Conservation (phyloP, 1,140 invertebrate species). For the Drosophila jambulina region DNA sequence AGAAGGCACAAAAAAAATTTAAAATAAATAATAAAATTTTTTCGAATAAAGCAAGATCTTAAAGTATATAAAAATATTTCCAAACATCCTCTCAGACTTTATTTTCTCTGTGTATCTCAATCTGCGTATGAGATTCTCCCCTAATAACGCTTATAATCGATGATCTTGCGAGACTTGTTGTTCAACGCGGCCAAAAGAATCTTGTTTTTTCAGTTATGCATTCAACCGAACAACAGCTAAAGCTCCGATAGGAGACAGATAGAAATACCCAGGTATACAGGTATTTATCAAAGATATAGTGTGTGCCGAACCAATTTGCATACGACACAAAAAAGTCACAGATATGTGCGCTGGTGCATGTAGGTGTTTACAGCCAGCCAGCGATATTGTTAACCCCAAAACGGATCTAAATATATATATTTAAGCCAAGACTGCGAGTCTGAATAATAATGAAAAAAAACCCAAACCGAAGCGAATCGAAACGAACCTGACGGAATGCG, state of each 20-base stretch:
- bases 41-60: not conserved
- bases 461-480: not conserved
- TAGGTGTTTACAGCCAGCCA: slow-evolving; percentile 43
- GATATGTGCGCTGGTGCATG: slow-evolving; percentile 1
- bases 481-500: slow-evolving; percentile 15
- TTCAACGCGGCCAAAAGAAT: slow-evolving; percentile 63
- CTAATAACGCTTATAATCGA: slow-evolving; percentile 75
- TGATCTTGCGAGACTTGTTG: slow-evolving; percentile 77
- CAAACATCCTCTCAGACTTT: not conserved
- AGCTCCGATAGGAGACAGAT: not conserved
- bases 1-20: not conserved
- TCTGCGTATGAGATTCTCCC: slow-evolving; percentile 50
- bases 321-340: slow-evolving; percentile 60
- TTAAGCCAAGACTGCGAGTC: not conserved
- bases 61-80: not conserved
- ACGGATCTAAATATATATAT: slow-evolving; percentile 30
- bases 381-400: slow-evolving; percentile 68
- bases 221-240: slow-evolving; percentile 38
- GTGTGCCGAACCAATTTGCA: slow-evolving; percentile 66
- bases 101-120: slow-evolving; percentile 13
- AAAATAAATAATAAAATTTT: not conserved
- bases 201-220: slow-evolving; percentile 63
- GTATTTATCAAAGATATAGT: slow-evolving; percentile 21
- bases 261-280: not conserved
- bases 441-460: slow-evolving; percentile 25